Base-by-base conservation (phyloP, 37 sponge, comb jelly and placozoan genomes). In the Mnemiopsis leidyi region DNA sequence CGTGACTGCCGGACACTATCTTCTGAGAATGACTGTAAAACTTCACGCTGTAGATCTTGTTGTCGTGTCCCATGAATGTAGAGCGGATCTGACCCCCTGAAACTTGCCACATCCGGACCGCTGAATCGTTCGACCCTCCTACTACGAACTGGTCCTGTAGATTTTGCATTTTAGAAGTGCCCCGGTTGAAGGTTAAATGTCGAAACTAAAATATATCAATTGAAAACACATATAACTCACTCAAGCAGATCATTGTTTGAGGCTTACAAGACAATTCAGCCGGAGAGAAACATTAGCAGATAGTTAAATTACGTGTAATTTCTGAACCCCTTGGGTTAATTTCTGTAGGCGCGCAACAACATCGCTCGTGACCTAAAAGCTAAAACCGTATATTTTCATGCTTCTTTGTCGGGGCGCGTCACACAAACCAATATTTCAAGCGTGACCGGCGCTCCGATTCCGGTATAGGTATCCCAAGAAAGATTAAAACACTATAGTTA, bases 1-100 rank as follows among this genome's bases (percentile, higher is more conserved):
- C 98, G 82, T 98, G 97, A 92, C 97, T 96, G 0, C 98, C 98
- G 30, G 98, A 95, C 32, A 96, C 97, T 85, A 97, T 95, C 94
- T 93, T 97, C 38, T 29, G 68, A 30, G 85, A 94, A 68, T 97
- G 97, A 18, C 94, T 94, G 68, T 97, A 77, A 82, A 96, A 98
- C 94, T 94, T 96, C 21, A 96, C 98, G 39, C 96, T 68, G 94
- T 96, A 92, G 61, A 97, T 97, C 92, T 95, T 95, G 93, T 94
- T 95, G 32, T 93, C 76, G 94, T 97, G 97, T 5, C 97, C 97
- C 23, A 94, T 96, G 67, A 98, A 94, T 0, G 96, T 94, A 77
- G 94, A 94, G 96, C 96, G 88, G 28, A 92, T 61, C 33, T 69
- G 61, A 29, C 38, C 68, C 36, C 96, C 96, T 38, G 68, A 29